Percentiles rank a stretch among this genome's conserved stretches.
Conservation (phyloP, 2,888 invertebrate genomes). For the Congeria kusceri region DNA sequence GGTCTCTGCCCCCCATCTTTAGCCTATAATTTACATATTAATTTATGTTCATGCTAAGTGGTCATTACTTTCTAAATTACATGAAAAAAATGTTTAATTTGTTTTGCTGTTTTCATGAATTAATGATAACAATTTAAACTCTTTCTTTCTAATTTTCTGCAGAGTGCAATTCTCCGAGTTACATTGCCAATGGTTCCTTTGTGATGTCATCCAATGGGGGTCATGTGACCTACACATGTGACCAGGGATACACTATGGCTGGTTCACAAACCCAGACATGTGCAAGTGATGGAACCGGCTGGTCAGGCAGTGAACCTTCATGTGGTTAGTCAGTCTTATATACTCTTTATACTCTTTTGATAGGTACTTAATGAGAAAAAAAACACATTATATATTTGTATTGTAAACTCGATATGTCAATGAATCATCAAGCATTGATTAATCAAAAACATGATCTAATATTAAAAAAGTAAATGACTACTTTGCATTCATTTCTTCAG, state of each 20-base stretch:
- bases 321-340: constrained; percentile 39
- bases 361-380: not conserved
- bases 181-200: not conserved
- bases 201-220: not conserved
- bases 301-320: constrained; percentile 41
- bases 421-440: too few species aligned
- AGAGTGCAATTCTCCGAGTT: not conserved
- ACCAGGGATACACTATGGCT: constrained; percentile 34
- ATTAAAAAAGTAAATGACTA: too few species aligned
- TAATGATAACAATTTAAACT: too few species aligned
- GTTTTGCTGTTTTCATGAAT: too few species aligned
- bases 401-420: too few species aligned
- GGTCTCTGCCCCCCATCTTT: too few species aligned
- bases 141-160: not conserved
- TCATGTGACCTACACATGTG: constrained; percentile 33
- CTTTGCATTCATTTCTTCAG: constrained; percentile 3
- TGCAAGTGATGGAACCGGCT: constrained; percentile 40
- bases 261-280: constrained; percentile 40
- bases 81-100: too few species aligned
- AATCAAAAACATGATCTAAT: too few species aligned
- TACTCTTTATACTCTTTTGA: not conserved
- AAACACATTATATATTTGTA: too few species aligned
- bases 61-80: too few species aligned
- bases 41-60: too few species aligned
- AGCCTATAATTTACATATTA: too few species aligned